phyloP scores from a whole-genome alignment of 1,140 invertebrate genomes.

The Nautilus pompilius region DNA sequence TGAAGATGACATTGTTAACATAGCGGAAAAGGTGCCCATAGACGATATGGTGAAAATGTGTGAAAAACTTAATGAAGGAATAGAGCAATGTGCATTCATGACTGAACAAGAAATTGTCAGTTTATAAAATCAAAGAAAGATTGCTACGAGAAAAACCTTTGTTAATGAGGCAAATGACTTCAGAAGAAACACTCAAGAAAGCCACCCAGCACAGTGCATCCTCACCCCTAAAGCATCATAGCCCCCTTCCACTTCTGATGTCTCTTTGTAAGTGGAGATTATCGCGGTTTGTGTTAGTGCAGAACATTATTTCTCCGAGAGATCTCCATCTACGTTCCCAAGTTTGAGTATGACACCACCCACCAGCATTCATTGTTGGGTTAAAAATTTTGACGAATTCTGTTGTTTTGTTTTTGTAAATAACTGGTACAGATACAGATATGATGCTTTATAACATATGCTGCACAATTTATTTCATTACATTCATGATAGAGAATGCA shows the following conservation, averaged over 20 bases:
- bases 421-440: too few species aligned
- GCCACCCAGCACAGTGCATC: neutral
- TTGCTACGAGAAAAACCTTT: neutral
- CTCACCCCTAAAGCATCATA: neutral
- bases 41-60: neutral
- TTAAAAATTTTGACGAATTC: too few species aligned
- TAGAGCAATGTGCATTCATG: neutral
- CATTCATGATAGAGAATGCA: too few species aligned
- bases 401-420: too few species aligned
- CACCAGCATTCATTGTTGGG: too few species aligned
- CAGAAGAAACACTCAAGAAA: neutral
- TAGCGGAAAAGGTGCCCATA: neutral
- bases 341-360: too few species aligned
- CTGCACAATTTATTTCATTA: too few species aligned
- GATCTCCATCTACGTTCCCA: too few species aligned
- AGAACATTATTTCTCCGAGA: too few species aligned
- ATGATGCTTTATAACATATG: too few species aligned
- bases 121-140: neutral
- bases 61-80: neutral
- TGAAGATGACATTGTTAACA: neutral
- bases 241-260: neutral
- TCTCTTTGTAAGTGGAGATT: neutral
- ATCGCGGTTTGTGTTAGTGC: too few species aligned
- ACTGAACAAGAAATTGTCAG: neutral
- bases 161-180: neutral